Base-by-base conservation (phyloP, 2,797 vertebrate species). In the Vireo griseus region DNA sequence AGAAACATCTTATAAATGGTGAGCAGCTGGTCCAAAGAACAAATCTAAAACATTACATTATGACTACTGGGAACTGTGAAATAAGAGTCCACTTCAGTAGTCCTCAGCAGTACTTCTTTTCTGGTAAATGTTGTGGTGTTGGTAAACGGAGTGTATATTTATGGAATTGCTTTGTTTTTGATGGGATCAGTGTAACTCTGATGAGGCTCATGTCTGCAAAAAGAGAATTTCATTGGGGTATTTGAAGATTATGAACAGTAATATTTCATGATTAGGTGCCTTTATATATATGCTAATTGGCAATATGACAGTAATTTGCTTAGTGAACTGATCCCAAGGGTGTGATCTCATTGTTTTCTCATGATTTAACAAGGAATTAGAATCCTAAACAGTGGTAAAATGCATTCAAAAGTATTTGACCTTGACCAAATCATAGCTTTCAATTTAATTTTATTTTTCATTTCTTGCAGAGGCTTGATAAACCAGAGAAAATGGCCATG, bases 401-500 rank as follows among this genome's bases (percentile, higher is more conserved):
- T 40, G 24, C 40, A 52, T 72, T 93, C 26, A 12, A 6, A 92
- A 90, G 12, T 59, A 74, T 82, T 82, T 88, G 77, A 61, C 89
- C 78, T 96, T 95, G 81, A 88, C 54, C 35, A 28, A 93, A 84
- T 67, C 39, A 71, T 31, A 77, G 61, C 52, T 90, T 91, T 76
- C 58, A 74, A 21, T 81, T 91, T 67, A 26, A 54, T 90, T 91
- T 85, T 59, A 35, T 37, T 69, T 71, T 95, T 95, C 42, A 63
- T 94, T 96, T 88, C 74, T 86, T 94, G 50, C 35, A 63, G 66
- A 92, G 86, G 29, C 63, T 72, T 86, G 94, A 95, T 93, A 75
- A 96, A 91, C 40, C 45, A 48, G 71, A 95, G 86, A 67, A 90
- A 73, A 13, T 68, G 31, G 13, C 83, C 16, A 6, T 48, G 74